phyloP scores from a whole-genome alignment of 2,888 invertebrate genomes.

The Drosophila quasianomalipes region DNA sequence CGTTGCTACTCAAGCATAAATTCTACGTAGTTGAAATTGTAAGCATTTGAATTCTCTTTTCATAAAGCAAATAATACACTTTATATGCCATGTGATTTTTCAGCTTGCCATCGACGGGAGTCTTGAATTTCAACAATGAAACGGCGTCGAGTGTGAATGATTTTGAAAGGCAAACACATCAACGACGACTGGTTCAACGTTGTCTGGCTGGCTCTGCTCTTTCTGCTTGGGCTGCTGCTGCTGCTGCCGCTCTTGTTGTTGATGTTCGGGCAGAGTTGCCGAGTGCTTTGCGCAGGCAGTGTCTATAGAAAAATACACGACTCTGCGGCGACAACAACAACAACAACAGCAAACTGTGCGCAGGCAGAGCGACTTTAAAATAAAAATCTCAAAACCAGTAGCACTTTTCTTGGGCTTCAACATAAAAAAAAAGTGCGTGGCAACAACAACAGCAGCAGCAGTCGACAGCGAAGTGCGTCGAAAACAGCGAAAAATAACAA shows the following conservation, averaged over 20 bases:
- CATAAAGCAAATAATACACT: neutral
- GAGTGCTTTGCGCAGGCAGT: constrained; percentile 54
- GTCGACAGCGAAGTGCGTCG: constrained; percentile 47
- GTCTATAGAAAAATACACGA: constrained; percentile 56
- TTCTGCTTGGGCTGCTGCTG: constrained; percentile 47
- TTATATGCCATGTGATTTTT: neutral
- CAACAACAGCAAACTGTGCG: constrained; percentile 3
- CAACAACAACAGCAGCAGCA: constrained; percentile 26
- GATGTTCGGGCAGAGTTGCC: constrained; percentile 65
- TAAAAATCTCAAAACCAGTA: constrained; percentile 81
- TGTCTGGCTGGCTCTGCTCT: constrained; percentile 55
- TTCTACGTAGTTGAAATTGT: neutral
- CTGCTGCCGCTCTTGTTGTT: constrained; percentile 34
- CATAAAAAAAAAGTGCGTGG: constrained; percentile 56
- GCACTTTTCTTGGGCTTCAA: constrained; percentile 77
- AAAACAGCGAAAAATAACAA: constrained; percentile 52
- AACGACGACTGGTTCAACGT: constrained; percentile 67
- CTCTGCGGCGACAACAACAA: constrained; percentile 39
- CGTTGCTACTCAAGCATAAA: neutral
- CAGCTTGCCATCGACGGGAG: neutral
- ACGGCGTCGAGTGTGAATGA: constrained; percentile 57
- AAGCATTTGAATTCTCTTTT: neutral
- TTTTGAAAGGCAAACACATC: constrained; percentile 71
- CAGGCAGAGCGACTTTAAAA: constrained; percentile 45
- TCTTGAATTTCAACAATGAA: constrained; percentile 8